phyloP scores from a whole-genome alignment of 2,888 invertebrate species.

The Patella pellucida region DNA sequence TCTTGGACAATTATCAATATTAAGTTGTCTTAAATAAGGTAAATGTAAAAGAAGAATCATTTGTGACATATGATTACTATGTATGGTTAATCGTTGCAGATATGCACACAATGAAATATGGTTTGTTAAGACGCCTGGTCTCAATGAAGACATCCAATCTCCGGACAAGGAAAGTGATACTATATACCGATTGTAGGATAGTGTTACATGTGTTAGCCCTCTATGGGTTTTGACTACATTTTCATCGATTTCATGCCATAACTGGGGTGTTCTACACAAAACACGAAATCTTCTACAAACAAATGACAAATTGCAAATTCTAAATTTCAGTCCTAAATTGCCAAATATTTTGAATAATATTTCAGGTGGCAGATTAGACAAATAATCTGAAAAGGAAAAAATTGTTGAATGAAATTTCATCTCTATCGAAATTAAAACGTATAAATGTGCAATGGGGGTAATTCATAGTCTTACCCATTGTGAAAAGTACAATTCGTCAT shows the following conservation, averaged over 20 bases:
- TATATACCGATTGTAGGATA: not conserved
- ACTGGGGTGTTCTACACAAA: not conserved
- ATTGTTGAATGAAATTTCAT: not conserved
- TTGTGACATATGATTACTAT: slow-evolving; percentile 1
- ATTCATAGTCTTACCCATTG: no score
- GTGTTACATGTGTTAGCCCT: not conserved
- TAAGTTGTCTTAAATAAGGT: not conserved
- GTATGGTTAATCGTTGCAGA: not conserved
- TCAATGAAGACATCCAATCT: not conserved
- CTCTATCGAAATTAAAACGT: not conserved
- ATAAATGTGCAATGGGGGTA: no score
- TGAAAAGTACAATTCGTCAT: no score
- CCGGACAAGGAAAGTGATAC: not conserved
- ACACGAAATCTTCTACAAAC: not conserved
- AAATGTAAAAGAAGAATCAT: not conserved
- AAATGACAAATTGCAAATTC: no score
- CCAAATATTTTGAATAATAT: no score
- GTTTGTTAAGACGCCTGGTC: not conserved
- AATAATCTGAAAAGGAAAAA: no score
- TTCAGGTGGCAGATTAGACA: no score
- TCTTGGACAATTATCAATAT: slow-evolving; percentile 3
- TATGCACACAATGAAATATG: not conserved
- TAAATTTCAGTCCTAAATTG: no score
- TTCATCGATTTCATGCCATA: not conserved
- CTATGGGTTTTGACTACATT: not conserved